Base-by-base conservation (phyloP, 2,888 invertebrate species). In the Chymomyza fuscimana region DNA sequence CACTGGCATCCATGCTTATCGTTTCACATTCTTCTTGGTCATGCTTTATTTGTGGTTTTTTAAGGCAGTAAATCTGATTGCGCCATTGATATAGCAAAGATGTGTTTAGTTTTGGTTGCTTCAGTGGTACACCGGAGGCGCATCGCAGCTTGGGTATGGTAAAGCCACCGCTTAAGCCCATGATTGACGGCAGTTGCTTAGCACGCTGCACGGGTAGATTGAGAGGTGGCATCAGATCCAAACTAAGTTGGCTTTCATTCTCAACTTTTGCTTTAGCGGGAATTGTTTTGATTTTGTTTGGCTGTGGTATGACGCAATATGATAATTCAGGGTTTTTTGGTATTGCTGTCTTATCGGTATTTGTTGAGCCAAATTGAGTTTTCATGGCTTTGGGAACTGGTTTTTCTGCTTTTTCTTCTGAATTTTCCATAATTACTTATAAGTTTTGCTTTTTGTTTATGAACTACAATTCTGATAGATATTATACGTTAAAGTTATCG, bases 71-170 rank as follows among this genome's bases (percentile, higher is more conserved):
- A n/a, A 73, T 63, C 22, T 67, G 71, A 12, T 56, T 68, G 22
- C 29, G 36, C 59, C 78, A 52, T 9, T 76, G 62, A 69, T 80
- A 79, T 1, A 86, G 73, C 29, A 82, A 67, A 1, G 82, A 86
- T 63, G 88, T 80, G 10, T 79, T 71, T 4, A 82, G 74, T 4
- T 64, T 58, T 2, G 72, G 60, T 15, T 65, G 64, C 4, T 64
- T 65, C 5, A 65, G 25, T 10, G 76, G 51, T 46, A 54, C 36
- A 4, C 64, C 75, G 0, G 64, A 63, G 10, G 63, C 61, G 4
- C 36, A 25, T 4, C 73, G 73, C 19, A 88, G 67, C 32, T 76
- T 69, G 7, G 90, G 89, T 36, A 89, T 73, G 3, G 74, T 73
- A n/a, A 88, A 78, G 10, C 72, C 82, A 15, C 63, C 63, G 22